Conservation (phyloP, 2,888 invertebrate species). For the Chrysolina haemoptera region DNA sequence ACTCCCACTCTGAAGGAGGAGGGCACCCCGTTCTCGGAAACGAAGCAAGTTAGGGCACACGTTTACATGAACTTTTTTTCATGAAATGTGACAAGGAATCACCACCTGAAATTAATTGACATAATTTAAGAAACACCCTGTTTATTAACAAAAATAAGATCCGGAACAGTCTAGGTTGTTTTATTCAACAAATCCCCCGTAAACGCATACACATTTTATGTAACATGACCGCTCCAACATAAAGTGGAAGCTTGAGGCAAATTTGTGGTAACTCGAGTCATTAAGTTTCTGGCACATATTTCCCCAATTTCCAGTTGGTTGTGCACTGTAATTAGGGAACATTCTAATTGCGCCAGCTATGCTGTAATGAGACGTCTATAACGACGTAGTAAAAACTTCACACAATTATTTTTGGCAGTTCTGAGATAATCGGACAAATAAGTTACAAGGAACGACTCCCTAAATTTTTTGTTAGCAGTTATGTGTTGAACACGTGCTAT, state of each 20-base stretch:
- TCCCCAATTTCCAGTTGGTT: constrained; percentile 29
- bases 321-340: constrained; percentile 18
- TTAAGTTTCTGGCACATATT: constrained; percentile 34
- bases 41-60: no score
- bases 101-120: no score
- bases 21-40: no score
- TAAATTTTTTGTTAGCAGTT: no score
- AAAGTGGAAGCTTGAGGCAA: constrained; percentile 22
- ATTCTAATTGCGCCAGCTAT: constrained; percentile 17
- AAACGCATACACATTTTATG: constrained; percentile 3
- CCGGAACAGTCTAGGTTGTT: neutral
- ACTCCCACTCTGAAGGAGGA: no score
- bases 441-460: no score
- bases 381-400: neutral
- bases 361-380: constrained; percentile 22
- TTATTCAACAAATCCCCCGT: neutral
- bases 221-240: constrained; percentile 21
- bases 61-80: no score
- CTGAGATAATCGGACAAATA: no score
- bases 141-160: no score
- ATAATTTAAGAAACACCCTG: no score
- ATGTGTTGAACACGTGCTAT: no score
- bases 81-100: no score
- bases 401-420: neutral
- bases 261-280: constrained; percentile 25